Evolutionary conservation across 2,797 vertebrate genomes (phyloP), one percentile per base, ranked within the genome.

Genomic region (Morelia viridis): DNA sequence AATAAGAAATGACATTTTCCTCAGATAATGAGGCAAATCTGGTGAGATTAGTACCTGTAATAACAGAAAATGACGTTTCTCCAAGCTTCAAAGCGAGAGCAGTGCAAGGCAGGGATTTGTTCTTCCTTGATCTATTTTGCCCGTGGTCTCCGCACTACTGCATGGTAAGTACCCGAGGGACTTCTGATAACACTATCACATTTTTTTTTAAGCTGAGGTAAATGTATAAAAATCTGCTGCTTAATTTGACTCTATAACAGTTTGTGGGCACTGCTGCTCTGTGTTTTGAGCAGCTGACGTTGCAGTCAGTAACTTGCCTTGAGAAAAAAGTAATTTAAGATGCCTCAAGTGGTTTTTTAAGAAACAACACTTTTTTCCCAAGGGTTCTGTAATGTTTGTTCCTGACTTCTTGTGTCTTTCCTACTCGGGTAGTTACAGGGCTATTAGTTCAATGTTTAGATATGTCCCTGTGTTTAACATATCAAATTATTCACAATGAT

Each of bases 1-100:
- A 96, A 94, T 62, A 87, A 94, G 92, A 90, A 95, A 94, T 85
- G 60, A 92, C 71, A 92, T 94, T 96, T 97, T 94, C 91, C 93
- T 93, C 91, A 92, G 95, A 95, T 96, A 96, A 96, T 91, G 94
- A 96, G 90, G 94, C 91, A 94, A 95, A 89, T 87, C 96, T 96
- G 93, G 92, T 96, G 96, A 96, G 95, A 97, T 93, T 87, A 93
- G 93, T 89, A 94, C 93, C 92, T 84, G 92, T 94, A 95, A 94
- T 96, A 96, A 96, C 88, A 88, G 97, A 96, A 96, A 97, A 96
- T 93, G 89, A 93, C 90, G 95, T 95, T 83, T 86, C 58, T 76
- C 1, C 76, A 41, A 87, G 94, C 89, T 92, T 95, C 93, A 95
- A 94, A 94, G 89, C n/a, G 93, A 95, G 94, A 88, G 88, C 84